Conservation (phyloP, 2,888 invertebrate species). For the Pilophorus perplexus region DNA sequence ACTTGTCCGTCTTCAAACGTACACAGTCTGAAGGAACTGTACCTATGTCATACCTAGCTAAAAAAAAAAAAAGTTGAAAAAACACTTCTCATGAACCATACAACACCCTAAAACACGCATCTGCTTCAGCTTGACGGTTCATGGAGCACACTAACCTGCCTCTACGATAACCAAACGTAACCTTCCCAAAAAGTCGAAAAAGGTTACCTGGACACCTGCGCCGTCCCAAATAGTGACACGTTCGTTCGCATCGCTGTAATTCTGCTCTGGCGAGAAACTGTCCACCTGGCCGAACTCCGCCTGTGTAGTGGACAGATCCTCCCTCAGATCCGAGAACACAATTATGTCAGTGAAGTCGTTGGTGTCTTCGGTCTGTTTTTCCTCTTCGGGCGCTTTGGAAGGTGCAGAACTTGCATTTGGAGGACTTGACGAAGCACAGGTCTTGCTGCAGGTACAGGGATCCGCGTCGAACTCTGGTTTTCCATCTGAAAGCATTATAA, state of each 20-base stretch:
- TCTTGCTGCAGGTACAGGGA: slow-evolving; percentile 59
- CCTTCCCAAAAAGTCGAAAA: no score
- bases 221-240: no score
- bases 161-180: no score
- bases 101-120: no score
- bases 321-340: slow-evolving; percentile 43
- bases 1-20: no score
- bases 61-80: no score
- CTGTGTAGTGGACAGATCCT: slow-evolving; percentile 41
- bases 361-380: slow-evolving; percentile 30
- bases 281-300: slow-evolving; percentile 39
- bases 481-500: slow-evolving; percentile 17
- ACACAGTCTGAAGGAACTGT: no score
- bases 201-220: neutral
- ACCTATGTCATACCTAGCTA: no score
- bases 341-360: slow-evolving; percentile 46
- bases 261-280: slow-evolving; percentile 29
- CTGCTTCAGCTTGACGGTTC: no score
- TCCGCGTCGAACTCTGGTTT: slow-evolving; percentile 45
- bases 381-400: neutral
- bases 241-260: no score
- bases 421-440: slow-evolving; percentile 51
- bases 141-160: no score
- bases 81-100: no score
- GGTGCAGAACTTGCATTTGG: neutral